phyloP scores from a whole-genome alignment of 2,113 vertebrate species.

The Nothobranchius furzeri region DNA sequence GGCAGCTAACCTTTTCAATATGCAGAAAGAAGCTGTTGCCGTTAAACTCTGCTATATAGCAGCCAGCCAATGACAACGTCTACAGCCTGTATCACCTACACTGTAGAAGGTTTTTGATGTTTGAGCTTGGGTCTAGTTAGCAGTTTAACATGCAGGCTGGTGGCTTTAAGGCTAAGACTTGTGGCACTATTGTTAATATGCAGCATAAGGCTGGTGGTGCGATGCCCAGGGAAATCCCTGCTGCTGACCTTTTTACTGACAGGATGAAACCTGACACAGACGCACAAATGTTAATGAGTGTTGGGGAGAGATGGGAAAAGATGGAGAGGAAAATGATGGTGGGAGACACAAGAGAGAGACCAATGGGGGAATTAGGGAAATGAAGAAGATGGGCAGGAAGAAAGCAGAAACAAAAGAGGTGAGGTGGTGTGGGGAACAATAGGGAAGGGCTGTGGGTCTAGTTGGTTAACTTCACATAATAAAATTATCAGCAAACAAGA shows the following conservation, averaged over 20 bases:
- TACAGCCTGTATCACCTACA: slow-evolving; percentile 45
- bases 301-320: slow-evolving; percentile 40
- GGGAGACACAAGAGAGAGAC: slow-evolving; percentile 5
- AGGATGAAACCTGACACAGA: slow-evolving; percentile 75
- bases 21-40: slow-evolving; percentile 28
- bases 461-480: no score
- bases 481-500: not conserved
- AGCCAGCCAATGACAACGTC: slow-evolving; percentile 42
- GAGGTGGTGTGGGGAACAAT: slow-evolving; percentile 10
- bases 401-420: slow-evolving; percentile 1
- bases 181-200: slow-evolving; percentile 66
- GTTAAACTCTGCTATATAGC: slow-evolving; percentile 31
- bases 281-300: slow-evolving; percentile 68
- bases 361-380: slow-evolving; percentile 42
- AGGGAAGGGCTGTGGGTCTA: no score
- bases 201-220: slow-evolving; percentile 68
- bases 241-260: slow-evolving; percentile 77
- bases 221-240: slow-evolving; percentile 76
- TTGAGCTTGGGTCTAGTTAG: slow-evolving; percentile 43
- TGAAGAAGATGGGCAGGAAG: slow-evolving; percentile 19
- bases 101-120: slow-evolving; percentile 29
- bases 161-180: slow-evolving; percentile 60
- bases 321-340: slow-evolving; percentile 19
- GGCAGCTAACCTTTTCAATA: slow-evolving; percentile 47
- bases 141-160: slow-evolving; percentile 65